phyloP scores from a whole-genome alignment of 37 sponge, comb jelly and placozoan species.

The Halisarca cf. caerulea region DNA sequence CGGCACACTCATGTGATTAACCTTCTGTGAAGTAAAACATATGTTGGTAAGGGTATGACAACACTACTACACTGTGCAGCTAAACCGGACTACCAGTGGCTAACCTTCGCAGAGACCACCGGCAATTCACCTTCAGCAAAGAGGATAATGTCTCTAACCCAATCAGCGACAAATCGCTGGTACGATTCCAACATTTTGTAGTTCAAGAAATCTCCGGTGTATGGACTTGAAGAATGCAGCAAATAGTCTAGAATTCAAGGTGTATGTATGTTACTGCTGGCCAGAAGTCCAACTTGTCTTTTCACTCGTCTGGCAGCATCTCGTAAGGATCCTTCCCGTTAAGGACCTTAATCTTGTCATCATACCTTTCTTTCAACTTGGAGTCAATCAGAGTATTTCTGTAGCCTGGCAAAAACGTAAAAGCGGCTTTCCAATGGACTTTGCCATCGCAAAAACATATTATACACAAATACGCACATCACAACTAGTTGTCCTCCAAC shows the following conservation, averaged over 20 bases:
- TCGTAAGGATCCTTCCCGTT: constrained; percentile 45
- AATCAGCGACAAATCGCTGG: constrained; percentile 53
- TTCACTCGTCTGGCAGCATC: constrained; percentile 30
- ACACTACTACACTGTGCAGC: too few relatives aligned
- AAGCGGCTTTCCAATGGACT: neutral
- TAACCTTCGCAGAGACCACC: constrained; percentile 32
- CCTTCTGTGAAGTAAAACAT: too few relatives aligned
- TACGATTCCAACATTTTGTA: constrained; percentile 66
- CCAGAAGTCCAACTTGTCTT: constrained; percentile 45
- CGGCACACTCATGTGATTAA: too few relatives aligned
- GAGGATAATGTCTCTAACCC: constrained; percentile 52
- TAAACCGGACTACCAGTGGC: too few relatives aligned
- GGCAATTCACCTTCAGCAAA: neutral
- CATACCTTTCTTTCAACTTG: constrained; percentile 14
- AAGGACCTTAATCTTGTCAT: constrained; percentile 29
- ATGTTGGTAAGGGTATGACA: too few relatives aligned
- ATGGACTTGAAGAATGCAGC: constrained; percentile 34
- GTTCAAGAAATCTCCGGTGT: constrained; percentile 50
- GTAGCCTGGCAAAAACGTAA: constrained; percentile 30
- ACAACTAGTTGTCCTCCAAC: constrained; percentile 29
- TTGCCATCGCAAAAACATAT: neutral
- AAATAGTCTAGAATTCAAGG: neutral
- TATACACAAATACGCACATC: too few relatives aligned
- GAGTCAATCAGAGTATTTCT: neutral
- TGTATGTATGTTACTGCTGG: constrained; percentile 44